Evolutionary conservation across 2,888 invertebrate genomes (phyloP), one percentile per base, ranked within the genome.

Genomic region (Campoplex nolae): DNA sequence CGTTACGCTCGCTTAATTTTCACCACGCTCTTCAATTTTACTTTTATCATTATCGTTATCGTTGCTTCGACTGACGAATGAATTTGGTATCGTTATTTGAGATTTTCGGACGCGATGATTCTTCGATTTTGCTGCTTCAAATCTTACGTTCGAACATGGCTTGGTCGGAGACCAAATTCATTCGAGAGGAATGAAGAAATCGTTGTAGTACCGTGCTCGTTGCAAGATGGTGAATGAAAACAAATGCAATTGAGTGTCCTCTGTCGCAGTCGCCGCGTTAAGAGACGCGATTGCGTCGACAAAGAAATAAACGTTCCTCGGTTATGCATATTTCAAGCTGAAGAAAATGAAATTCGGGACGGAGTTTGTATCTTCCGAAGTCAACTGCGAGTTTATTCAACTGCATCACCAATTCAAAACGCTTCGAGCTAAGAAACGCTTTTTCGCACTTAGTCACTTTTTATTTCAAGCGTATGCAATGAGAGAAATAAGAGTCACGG

Each of bases 1-100:
- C 58, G 81, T 87, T 87, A 71, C 81, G 83, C 78, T 88, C 87
- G 75, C 85, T 87, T 84, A 56, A 83, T 78, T 85, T 71, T 62
- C 68, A 51, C 58, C 65, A 84, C 51, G 42, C 73, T 28, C 71
- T 65, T 18, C 38, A 18, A 11, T 76, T 48, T 58, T 67, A 73
- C 45, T 28, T 38, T 67, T 23, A 56, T 73, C 35, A 16, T 77
- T 62, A 28, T 58, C n/a, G 18, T 75, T 65, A 48, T 78, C 54
- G 18, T 68, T 38, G 51, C 77, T 68, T 28, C 77, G 76, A 62
- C 65, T 70, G 18, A 58, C 4, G 13, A 4, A 58, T 28, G 11
- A 58, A 28, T 4, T 28, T 13, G 58, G 0, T 28, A 28, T 45
- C 2, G 45, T 11, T 11, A 1, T 45, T 45, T 11, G 45, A 45